Evolutionary conservation across 2,888 invertebrate species (phyloP).

Genomic region (Minunthozetes semirufus): DNA sequence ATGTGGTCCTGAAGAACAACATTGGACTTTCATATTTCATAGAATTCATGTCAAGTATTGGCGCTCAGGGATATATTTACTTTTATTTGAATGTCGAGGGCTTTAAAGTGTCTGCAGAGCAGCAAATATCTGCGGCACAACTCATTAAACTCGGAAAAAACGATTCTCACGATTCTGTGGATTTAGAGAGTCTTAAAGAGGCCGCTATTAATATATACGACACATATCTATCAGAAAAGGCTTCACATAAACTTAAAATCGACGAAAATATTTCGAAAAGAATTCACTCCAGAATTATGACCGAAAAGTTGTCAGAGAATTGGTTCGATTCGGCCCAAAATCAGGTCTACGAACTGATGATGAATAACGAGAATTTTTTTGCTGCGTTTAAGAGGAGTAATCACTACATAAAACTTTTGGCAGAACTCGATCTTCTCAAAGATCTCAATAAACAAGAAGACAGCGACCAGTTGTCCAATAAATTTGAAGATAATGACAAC

Average conservation of each 20-base stretch:
- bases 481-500: conserved; percentile 22
- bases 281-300: conserved; percentile 58
- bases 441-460: conserved; percentile 46
- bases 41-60: conserved; percentile 63
- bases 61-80: conserved; percentile 64
- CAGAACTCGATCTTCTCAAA: conserved; percentile 63
- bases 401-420: conserved; percentile 62
- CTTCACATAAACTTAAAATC: conserved; percentile 38
- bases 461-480: not conserved
- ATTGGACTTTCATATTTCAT: conserved; percentile 69
- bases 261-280: conserved; percentile 58
- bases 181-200: conserved; percentile 54
- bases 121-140: conserved; percentile 47
- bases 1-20: conserved; percentile 61
- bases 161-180: conserved; percentile 26
- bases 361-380: conserved; percentile 57
- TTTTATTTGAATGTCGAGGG: conserved; percentile 69
- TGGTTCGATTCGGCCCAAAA: conserved; percentile 78
- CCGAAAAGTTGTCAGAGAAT: conserved; percentile 59
- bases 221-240: conserved; percentile 67
- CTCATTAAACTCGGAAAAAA: conserved; percentile 12
- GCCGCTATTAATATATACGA: conserved; percentile 67
- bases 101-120: conserved; percentile 61
- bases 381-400: conserved; percentile 61
- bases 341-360: conserved; percentile 45